Percentiles rank a stretch among this genome's conserved stretches.
Conservation (phyloP, 2,113 vertebrate genomes). For the Nothoprocta perdicaria region DNA sequence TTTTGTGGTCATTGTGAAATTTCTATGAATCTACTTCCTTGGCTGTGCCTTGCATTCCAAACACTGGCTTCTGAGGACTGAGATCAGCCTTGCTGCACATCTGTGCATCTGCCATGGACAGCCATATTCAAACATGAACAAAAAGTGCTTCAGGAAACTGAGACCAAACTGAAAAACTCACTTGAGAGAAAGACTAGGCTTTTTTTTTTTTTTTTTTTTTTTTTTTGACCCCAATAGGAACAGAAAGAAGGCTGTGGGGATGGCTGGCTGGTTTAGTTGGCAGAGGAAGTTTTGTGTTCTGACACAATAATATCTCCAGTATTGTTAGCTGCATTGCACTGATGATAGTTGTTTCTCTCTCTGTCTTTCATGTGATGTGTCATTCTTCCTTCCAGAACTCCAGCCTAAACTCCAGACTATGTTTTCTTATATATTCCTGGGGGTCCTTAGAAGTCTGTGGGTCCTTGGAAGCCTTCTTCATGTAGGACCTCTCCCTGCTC, state of each 20-base stretch:
- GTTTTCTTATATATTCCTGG: background rate
- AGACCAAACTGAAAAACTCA: background rate
- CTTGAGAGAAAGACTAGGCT: background rate
- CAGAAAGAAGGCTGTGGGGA: background rate
- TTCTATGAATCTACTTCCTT: background rate
- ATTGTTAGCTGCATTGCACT: background rate
- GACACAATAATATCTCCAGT: background rate
- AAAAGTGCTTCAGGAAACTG: background rate
- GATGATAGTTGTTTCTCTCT: background rate
- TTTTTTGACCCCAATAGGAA: background rate
- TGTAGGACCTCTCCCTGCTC: background rate
- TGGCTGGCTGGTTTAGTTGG: background rate
- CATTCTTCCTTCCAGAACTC: background rate
- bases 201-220: background rate
- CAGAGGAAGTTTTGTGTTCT: background rate
- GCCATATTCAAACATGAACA: background rate
- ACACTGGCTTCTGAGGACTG: background rate
- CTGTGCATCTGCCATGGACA: background rate
- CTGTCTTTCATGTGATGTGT: background rate
- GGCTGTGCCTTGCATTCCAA: background rate
- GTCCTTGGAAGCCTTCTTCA: background rate
- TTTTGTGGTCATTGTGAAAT: background rate
- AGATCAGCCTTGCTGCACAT: background rate
- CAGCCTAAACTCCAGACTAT: rapidly evolving
- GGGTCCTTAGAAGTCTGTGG: background rate